A percentile compares a stretch with the other conserved stretches of the same genome.
Conservation (phyloP, 2,113 vertebrate species). For the Atrichornis clamosus region DNA sequence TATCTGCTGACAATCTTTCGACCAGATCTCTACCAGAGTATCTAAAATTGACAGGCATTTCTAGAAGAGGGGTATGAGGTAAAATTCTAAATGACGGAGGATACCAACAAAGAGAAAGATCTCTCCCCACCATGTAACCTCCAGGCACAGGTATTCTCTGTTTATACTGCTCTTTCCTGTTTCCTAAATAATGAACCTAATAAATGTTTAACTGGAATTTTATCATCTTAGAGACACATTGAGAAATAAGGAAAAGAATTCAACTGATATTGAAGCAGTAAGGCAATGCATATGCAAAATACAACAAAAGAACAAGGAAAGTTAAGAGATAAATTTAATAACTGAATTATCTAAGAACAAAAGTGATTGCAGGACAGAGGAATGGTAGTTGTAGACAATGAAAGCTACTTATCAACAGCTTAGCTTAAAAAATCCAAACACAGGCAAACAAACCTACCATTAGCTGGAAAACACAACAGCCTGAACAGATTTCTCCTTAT, state of each 20-base stretch:
- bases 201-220: neutral
- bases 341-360: neutral
- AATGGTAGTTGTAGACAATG: neutral
- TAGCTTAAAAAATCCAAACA: neutral
- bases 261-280: neutral
- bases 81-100: neutral
- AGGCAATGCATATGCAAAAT: neutral
- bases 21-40: neutral
- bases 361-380: neutral
- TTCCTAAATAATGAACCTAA: neutral
- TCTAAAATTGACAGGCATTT: neutral
- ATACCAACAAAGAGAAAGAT: neutral
- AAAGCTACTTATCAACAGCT: neutral
- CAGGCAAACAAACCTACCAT: neutral
- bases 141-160: neutral
- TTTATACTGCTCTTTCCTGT: neutral
- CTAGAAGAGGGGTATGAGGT: neutral
- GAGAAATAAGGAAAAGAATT: neutral
- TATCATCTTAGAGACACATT: neutral
- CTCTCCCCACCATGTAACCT: neutral
- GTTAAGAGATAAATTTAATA: neutral
- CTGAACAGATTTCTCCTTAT: neutral
- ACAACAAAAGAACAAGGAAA: neutral
- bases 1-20: neutral
- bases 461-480: neutral